Base-by-base conservation (phyloP, 1,140 invertebrate species). In the Chymomyza costata region DNA sequence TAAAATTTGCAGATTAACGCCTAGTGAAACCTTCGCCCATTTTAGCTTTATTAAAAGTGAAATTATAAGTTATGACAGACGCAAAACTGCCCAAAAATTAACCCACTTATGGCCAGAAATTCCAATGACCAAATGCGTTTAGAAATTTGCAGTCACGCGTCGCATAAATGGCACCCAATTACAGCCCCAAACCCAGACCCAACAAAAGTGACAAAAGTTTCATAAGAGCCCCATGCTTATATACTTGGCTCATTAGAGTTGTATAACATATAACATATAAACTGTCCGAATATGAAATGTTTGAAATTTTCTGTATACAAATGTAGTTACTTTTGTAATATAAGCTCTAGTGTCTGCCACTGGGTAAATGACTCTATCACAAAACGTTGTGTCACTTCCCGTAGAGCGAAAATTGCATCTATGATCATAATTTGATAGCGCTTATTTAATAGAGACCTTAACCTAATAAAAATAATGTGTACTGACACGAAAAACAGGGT, bases 111-210 rank as follows among this genome's bases (percentile, higher is more conserved):
- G 62, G 55, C 34, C 34, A 67, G 47, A 55, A 80, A 78, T 78
- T 78, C 73, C 73, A 73, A 39, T 66, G 73, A 50, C 73, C 63
- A 78, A 73, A 68, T 73, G 54, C 38, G 73, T 73, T 80, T 80
- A 80, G 67, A 80, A 78, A 73, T 73, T 78, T 76, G 64, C 46
- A 39, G 21, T 54, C 53, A 53, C 50, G 73, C 13, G 31, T 43
- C 41, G 73, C 73, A 78, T 78, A 68, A 80, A 65, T 57, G 41
- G 41, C 41, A 38, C 39, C 56, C 50, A 61, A 80, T 78, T 78
- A 65, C 32, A 21, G 32, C 2, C 28, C 5, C 35, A 14, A 16
- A 48, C 25, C n/a, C n/a, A n/a, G 35, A 10, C 34, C n/a, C 13
- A 37, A n/a, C 18, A 17, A 28, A 25, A 13, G 48, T 25, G 38